Evolutionary conservation across 2,888 invertebrate species (phyloP).

Genomic region (Scaptomyza reducta): DNA sequence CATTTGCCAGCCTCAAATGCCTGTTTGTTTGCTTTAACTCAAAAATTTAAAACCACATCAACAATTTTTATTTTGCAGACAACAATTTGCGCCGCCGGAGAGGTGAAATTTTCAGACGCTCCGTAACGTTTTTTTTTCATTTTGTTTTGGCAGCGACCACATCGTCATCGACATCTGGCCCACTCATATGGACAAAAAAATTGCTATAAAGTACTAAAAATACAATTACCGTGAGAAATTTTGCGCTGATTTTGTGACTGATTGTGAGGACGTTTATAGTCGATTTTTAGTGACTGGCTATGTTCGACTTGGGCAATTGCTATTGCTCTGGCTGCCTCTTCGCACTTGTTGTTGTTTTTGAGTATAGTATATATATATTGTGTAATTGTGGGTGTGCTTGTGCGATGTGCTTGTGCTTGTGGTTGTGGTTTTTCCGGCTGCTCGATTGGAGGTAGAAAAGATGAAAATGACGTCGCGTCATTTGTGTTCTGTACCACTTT

Average conservation of each 20-base stretch:
- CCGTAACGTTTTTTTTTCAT: conserved; percentile 14
- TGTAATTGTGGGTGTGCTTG: conserved; percentile 10
- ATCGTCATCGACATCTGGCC: conserved; percentile 67
- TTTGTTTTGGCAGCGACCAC: conserved; percentile 18
- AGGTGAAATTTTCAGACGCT: conserved; percentile 25
- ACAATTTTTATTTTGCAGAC: conserved; percentile 60
- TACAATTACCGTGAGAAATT: conserved; percentile 81
- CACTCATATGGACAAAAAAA: conserved; percentile 74
- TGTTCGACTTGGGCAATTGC: conserved; percentile 21
- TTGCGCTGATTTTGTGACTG: conserved; percentile 79
- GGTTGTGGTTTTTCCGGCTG: conserved; percentile 53
- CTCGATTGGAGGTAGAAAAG: conserved; percentile 36
- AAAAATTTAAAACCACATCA: conserved; percentile 76
- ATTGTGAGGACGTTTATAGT: conserved; percentile 80
- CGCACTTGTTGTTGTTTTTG: conserved; percentile 7
- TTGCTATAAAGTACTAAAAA: conserved; percentile 83
- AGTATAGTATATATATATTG: conserved; percentile 2
- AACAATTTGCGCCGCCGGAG: conserved; percentile 63
- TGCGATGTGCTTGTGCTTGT: neutral
- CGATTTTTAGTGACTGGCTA: conserved; percentile 76
- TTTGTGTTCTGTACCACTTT: conserved; percentile 58
- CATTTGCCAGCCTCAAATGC: conserved; percentile 74
- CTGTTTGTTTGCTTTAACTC: conserved; percentile 73
- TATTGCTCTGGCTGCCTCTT: conserved; percentile 3
- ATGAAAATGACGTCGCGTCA: conserved; percentile 66